Evolutionary conservation across 2,797 vertebrate species (phyloP).

Genomic region (Dryobates pubescens): DNA sequence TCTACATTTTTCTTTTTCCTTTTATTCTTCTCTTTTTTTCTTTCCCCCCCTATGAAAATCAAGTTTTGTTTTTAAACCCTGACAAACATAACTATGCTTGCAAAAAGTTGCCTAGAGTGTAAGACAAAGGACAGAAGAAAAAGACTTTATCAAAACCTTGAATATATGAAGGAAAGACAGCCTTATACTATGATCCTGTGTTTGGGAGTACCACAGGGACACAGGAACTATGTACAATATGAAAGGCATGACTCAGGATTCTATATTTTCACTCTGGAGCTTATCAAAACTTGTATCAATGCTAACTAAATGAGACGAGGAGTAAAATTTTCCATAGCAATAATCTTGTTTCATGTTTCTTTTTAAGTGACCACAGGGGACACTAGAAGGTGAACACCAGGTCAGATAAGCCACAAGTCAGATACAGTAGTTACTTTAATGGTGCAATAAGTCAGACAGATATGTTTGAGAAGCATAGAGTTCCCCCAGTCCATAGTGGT

Average conservation of each 20-base stretch:
- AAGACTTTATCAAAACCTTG: not conserved
- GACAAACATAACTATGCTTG: not conserved
- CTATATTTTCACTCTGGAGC: not conserved
- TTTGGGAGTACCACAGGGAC: not conserved
- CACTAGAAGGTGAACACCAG: not conserved
- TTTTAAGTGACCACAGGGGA: not conserved
- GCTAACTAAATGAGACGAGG: slow-evolving; percentile 5
- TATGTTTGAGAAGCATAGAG: not conserved
- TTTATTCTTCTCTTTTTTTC: not conserved
- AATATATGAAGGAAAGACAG: not conserved
- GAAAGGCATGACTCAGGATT: not conserved
- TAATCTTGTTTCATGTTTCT: not conserved
- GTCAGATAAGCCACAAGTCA: not conserved
- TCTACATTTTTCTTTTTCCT: not conserved
- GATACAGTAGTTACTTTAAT: not conserved
- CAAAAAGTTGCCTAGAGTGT: not conserved
- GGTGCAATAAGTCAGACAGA: not conserved
- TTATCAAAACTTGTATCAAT: slow-evolving; percentile 25
- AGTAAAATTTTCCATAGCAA: not conserved
- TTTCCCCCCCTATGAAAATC: not conserved
- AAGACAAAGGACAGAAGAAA: not conserved
- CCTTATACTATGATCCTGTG: not conserved
- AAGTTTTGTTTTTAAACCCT: not conserved
- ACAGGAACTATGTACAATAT: not conserved
- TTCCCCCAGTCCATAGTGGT: not conserved